Percentiles rank a stretch among this genome's conserved stretches.
These are phyloP conservation scores for Austrolebias charrua DNA, from an alignment of 2,797 vertebrate species.

Conservation along the genomic window DNA sequence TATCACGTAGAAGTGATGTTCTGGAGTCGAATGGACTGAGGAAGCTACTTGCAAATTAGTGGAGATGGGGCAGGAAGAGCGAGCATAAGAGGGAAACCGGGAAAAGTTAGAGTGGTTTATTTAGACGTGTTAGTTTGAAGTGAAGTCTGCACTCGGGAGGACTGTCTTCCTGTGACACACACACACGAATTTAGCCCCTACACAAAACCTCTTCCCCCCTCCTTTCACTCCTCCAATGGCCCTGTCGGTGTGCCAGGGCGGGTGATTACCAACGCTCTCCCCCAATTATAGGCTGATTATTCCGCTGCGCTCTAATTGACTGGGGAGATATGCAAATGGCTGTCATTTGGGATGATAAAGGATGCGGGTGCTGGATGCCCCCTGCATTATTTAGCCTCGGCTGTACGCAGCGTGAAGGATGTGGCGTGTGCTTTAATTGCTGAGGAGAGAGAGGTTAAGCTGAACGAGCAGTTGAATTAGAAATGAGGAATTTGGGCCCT, in stretches of 20 bases:
- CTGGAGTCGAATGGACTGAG: conserved; percentile 23
- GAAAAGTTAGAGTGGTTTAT: conserved; percentile 59
- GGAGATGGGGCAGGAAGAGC: conserved; percentile 19
- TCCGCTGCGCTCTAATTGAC: conserved; percentile 97
- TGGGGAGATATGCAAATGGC: conserved; percentile 99
- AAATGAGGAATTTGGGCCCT: conserved; percentile 88
- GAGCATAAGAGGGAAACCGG: conserved; percentile 30
- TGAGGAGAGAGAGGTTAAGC: conserved; percentile 99
- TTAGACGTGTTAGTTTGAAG: conserved; percentile 68
- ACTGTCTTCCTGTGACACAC: conserved; percentile 50
- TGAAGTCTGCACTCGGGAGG: conserved; percentile 59
- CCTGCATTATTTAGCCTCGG: conserved; percentile 97
- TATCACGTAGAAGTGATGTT: conserved; percentile 27
- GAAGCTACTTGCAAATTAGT: conserved; percentile 47
- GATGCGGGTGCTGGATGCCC: conserved; percentile 91
- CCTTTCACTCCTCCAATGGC: conserved; percentile 67
- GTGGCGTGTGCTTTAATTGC: conserved; percentile 97
- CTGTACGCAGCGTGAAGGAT: conserved; percentile 98
- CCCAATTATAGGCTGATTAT: conserved; percentile 99
- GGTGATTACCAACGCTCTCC: conserved; percentile 98
- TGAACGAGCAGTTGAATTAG: conserved; percentile 98
- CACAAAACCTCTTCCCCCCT: conserved; percentile 31
- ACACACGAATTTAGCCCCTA: conserved; percentile 40
- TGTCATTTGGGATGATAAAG: conserved; percentile 99
- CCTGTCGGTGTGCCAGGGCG: conserved; percentile 90